Conservation (phyloP, 2,113 vertebrate species). For the Formicarius rufipectus region DNA sequence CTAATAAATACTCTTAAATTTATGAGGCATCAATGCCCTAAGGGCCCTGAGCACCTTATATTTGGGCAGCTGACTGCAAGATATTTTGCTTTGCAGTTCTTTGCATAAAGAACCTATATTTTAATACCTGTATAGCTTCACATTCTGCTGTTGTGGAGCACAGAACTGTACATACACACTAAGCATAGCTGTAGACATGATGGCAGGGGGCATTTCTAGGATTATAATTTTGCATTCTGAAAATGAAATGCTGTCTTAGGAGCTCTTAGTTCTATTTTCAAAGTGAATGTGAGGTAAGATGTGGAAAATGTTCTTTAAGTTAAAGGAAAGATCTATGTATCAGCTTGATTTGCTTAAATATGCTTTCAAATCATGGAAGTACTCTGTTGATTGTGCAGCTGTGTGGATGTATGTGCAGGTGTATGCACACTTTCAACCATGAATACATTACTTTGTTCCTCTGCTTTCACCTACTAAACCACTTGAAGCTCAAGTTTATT, state of each 20-base stretch:
- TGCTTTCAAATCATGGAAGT: neutral
- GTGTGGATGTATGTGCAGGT: conserved; percentile 15
- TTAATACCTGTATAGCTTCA: neutral
- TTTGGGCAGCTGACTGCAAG: conserved; percentile 33
- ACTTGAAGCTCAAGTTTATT: conserved; percentile 1
- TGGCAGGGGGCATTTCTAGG: neutral
- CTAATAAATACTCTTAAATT: conserved; percentile 41
- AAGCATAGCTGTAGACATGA: neutral
- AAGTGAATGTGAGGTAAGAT: neutral
- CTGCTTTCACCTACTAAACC: conserved; percentile 19
- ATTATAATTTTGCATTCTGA: neutral
- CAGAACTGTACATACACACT: neutral
- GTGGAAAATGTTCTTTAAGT: neutral
- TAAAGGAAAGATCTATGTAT: neutral
- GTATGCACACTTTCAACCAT: neutral
- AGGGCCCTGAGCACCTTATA: conserved; percentile 1
- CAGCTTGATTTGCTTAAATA: neutral
- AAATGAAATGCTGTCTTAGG: neutral
- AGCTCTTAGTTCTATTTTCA: neutral
- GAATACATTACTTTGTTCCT: conserved; percentile 29
- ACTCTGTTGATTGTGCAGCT: conserved; percentile 23
- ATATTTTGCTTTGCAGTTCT: neutral
- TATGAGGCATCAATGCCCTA: neutral
- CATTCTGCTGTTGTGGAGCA: neutral
- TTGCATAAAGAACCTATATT: neutral